These are phyloP conservation scores for Nemopilema nomurai DNA, from an alignment of 30 jellyfish, hydroid and myxozoan species.

Conservation along the genomic window DNA sequence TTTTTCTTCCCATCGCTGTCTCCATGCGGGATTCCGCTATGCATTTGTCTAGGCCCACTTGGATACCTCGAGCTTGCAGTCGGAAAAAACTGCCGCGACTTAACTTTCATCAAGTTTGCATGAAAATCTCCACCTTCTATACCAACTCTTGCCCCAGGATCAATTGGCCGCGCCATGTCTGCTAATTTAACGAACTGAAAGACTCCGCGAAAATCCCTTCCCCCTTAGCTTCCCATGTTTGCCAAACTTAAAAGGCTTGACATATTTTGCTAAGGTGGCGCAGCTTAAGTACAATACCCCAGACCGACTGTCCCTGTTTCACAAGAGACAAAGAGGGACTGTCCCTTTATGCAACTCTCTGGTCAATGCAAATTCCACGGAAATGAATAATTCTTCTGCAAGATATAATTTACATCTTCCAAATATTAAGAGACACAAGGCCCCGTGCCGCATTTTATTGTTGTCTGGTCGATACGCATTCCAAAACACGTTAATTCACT, in stretches of 20 bases:
- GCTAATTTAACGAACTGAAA: not conserved
- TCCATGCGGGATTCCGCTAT: slow-evolving; percentile 36
- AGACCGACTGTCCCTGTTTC: not conserved
- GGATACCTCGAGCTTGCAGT: slow-evolving; percentile 2
- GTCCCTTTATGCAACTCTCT: not conserved
- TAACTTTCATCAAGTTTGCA: slow-evolving; percentile 16
- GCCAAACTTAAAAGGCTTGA: not conserved
- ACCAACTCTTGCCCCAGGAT: slow-evolving; percentile 9
- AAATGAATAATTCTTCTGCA: not conserved
- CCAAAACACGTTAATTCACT: not conserved
- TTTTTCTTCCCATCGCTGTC: not conserved
- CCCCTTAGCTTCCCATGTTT: not conserved
- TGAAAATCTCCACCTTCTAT: slow-evolving; percentile 2
- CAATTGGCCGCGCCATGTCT: slow-evolving; percentile 45
- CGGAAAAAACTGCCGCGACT: slow-evolving; percentile 44
- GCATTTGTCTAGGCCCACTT: slow-evolving; percentile 41
- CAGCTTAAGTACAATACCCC: slow-evolving; percentile 2
- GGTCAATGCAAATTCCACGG: not conserved
- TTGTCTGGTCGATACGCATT: not conserved
- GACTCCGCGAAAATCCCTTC: not conserved
- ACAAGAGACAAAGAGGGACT: not conserved
- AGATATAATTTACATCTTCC: not conserved
- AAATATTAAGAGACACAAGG: not conserved
- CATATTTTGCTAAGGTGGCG: slow-evolving; percentile 23
- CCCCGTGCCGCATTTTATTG: too few relatives aligned